Evolutionary conservation across 2,888 invertebrate genomes (phyloP).

Genomic region (Tolmerus cingulatus): DNA sequence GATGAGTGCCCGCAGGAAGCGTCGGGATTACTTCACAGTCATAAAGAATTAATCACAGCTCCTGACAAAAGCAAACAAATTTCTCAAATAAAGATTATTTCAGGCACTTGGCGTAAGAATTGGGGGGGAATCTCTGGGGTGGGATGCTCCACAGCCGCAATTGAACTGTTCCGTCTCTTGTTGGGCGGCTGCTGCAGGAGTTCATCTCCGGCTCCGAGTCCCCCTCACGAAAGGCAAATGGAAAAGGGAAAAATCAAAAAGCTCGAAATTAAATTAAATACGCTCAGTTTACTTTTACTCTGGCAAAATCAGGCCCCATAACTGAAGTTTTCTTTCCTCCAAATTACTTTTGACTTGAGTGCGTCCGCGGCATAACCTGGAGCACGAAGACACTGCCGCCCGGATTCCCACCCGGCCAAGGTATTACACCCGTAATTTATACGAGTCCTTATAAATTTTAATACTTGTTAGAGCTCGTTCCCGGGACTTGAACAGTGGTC

Average conservation of each 20-base stretch:
- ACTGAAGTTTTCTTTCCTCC: conserved; percentile 34
- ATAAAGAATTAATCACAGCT: conserved; percentile 51
- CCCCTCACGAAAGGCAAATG: neutral
- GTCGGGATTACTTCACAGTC: conserved; percentile 13
- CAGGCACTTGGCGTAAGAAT: conserved; percentile 41
- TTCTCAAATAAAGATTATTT: conserved; percentile 50
- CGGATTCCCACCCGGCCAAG: conserved; percentile 26
- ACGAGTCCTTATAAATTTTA: conserved; percentile 49
- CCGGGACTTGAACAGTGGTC: neutral
- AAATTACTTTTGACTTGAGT: conserved; percentile 46
- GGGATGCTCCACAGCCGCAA: neutral
- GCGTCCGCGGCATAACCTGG: conserved; percentile 35
- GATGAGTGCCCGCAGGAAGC: neutral
- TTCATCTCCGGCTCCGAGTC: neutral
- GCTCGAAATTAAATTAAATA: conserved; percentile 60
- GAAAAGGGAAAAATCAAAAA: conserved; percentile 54
- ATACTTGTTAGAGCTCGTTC: conserved; percentile 45
- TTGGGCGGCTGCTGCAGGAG: neutral
- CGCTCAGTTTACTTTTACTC: conserved; percentile 56
- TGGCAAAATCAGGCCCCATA: conserved; percentile 40
- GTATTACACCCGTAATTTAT: conserved; percentile 48
- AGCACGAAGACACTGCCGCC: neutral
- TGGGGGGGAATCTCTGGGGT: neutral
- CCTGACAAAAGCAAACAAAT: conserved; percentile 51
- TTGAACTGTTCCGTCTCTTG: neutral